These are phyloP conservation scores for Pelusios castaneus DNA, from an alignment of 2,113 vertebrate species.

Conservation along the genomic window DNA sequence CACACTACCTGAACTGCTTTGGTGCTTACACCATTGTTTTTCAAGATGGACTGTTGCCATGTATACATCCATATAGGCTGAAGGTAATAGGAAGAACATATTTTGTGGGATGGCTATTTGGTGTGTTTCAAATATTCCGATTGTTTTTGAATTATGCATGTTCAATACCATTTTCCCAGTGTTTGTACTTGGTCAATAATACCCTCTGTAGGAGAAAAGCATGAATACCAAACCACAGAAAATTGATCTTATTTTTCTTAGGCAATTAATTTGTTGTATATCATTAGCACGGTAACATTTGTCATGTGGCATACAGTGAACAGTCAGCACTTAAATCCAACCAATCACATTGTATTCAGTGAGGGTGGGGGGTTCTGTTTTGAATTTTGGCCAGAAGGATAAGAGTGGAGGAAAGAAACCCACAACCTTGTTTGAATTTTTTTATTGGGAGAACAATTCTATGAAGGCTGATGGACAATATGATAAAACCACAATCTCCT, in stretches of 20 bases:
- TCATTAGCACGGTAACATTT: not conserved
- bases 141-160: slow-evolving; percentile 1
- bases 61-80: not conserved
- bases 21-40: not conserved
- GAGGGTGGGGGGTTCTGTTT: not conserved
- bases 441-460: not conserved
- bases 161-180: not conserved
- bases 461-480: not conserved
- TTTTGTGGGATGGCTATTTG: slow-evolving; percentile 1
- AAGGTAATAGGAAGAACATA: not conserved
- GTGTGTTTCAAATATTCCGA: not conserved
- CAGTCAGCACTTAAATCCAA: not conserved
- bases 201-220: not conserved
- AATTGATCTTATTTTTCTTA: not conserved
- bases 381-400: slow-evolving; percentile 3
- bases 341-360: not conserved
- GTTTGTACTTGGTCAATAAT: not conserved
- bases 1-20: not conserved
- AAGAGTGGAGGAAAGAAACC: not conserved
- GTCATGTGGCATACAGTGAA: not conserved
- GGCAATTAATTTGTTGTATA: fast-evolving
- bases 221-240: not conserved
- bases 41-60: not conserved
- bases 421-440: not conserved
- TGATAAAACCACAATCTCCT: not conserved